Percentiles rank a stretch among this genome's conserved stretches.
Conservation (phyloP, 2,113 vertebrate genomes). For the Chloropsis cyanopogon region DNA sequence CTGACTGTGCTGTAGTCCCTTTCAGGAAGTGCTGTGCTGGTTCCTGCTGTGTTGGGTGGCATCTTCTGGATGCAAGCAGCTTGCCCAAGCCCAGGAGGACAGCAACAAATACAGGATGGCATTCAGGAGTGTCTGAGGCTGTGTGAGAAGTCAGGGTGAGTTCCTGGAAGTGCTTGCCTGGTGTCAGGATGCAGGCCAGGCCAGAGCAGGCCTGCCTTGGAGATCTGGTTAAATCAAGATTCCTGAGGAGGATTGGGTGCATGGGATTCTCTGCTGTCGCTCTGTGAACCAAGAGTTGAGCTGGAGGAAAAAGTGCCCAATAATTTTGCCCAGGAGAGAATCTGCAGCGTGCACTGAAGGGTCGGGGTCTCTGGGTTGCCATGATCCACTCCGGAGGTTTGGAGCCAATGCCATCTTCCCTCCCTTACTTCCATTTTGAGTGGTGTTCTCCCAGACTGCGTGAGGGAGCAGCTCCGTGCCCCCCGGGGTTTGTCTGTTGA, state of each 20-base stretch:
- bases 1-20: background rate
- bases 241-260: background rate
- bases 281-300: background rate
- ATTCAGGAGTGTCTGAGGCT: background rate
- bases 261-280: background rate
- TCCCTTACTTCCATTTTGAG: rapidly evolving
- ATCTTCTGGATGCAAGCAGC: background rate
- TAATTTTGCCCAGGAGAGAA: background rate
- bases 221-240: background rate
- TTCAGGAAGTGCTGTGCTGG: background rate
- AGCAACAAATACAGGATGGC: background rate
- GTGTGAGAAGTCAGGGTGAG: background rate
- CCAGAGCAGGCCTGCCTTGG: background rate
- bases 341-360: rapidly evolving
- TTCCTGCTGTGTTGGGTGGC: background rate
- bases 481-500: background rate
- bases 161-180: background rate
- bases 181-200: background rate
- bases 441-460: background rate
- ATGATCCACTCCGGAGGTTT: background rate
- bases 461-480: background rate
- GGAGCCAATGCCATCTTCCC: rapidly evolving
- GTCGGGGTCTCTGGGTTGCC: background rate
- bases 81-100: background rate
- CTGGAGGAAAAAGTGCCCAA: background rate